Evolutionary conservation across 2,888 invertebrate species (phyloP).

Genomic region (Athalia circularis): DNA sequence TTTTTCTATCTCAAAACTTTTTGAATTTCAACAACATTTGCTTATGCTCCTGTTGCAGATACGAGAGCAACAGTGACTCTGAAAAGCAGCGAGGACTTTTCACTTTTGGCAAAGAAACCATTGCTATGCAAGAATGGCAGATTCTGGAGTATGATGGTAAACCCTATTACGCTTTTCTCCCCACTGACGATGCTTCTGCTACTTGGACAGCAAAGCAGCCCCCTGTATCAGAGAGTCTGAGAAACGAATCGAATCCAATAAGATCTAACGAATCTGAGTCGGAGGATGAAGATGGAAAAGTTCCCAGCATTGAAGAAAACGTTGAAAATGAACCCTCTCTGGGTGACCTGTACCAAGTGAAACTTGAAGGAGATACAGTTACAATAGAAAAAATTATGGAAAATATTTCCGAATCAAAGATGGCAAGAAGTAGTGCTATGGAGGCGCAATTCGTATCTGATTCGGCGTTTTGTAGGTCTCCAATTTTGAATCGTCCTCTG

Average conservation of each 20-base stretch:
- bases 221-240: not conserved
- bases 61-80: constrained; percentile 51
- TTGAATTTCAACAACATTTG: constrained; percentile 25
- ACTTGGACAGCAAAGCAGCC: constrained; percentile 11
- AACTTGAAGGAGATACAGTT: constrained; percentile 64
- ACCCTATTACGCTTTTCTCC: constrained; percentile 71
- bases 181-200: constrained; percentile 60
- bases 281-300: not conserved
- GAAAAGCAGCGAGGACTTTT: constrained; percentile 65
- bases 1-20: not conserved
- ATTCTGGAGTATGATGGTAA: constrained; percentile 72
- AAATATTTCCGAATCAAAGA: constrained; percentile 44
- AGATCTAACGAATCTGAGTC: constrained; percentile 40
- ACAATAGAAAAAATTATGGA: constrained; percentile 62
- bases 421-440: not conserved
- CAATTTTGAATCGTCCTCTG: constrained; percentile 50
- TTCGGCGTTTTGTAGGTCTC: no score
- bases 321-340: constrained; percentile 29
- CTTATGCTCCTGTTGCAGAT: constrained; percentile 68
- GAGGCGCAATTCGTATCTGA: no score
- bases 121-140: constrained; percentile 72
- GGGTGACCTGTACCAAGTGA: constrained; percentile 66
- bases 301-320: not conserved
- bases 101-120: constrained; percentile 68
- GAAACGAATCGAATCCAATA: constrained; percentile 39